phyloP scores from a whole-genome alignment of 2,113 vertebrate genomes.

The Bombycilla garrulus region DNA sequence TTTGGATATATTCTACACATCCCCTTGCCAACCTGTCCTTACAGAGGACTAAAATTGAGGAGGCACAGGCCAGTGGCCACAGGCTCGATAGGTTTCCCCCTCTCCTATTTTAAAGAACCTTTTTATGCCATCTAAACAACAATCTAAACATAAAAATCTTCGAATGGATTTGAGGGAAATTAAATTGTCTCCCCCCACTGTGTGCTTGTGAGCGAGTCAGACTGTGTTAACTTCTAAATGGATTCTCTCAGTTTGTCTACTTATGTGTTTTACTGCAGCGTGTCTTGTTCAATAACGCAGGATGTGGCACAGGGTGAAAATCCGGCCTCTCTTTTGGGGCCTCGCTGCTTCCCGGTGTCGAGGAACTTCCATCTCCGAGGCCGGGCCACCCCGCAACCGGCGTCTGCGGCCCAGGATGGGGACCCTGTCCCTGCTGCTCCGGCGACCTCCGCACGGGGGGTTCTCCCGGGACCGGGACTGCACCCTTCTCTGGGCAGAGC shows the following conservation, averaged over 20 bases:
- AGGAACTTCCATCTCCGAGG: not conserved
- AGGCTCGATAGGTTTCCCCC: not conserved
- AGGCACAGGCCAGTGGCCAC: not conserved
- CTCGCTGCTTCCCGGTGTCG: not conserved
- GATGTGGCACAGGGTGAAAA: conserved; percentile 15
- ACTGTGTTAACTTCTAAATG: conserved; percentile 57
- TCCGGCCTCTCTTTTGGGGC: not conserved
- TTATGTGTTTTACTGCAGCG: conserved; percentile 21
- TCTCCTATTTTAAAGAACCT: not conserved
- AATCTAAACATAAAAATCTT: conserved; percentile 19
- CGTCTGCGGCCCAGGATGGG: not conserved
- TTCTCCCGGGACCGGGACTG: not conserved
- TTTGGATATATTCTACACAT: not conserved
- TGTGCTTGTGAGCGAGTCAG: conserved; percentile 16
- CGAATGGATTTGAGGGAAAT: conserved; percentile 32
- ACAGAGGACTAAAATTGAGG: not conserved
- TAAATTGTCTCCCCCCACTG: conserved; percentile 52
- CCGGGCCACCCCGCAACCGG: not conserved
- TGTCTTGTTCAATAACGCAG: conserved; percentile 36
- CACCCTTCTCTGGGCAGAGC: not conserved
- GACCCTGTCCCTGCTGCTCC: not conserved
- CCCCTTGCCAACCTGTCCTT: rapidly evolving
- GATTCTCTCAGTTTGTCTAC: conserved; percentile 48
- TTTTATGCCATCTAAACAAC: not conserved
- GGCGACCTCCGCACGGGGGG: not conserved